Conservation (phyloP, 2,888 invertebrate genomes). For the Unio pictorum region DNA sequence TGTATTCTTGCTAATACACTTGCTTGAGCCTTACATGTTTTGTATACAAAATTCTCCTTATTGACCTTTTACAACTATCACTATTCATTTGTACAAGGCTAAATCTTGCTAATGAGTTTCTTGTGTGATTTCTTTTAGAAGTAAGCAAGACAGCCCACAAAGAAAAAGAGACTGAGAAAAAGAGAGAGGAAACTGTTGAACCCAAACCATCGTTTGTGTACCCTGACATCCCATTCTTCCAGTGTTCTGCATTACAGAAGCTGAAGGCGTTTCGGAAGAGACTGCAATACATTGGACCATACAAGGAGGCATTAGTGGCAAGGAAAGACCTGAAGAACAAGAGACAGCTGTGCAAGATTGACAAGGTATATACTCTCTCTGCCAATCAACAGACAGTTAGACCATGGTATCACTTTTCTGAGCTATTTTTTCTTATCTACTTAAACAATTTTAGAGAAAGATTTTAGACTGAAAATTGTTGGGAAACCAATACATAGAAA, state of each 20-base stretch:
- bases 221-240: conserved; percentile 64
- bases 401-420: too few species aligned
- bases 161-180: conserved; percentile 1
- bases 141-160: conserved; percentile 11
- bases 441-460: too few species aligned
- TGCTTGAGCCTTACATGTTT: not conserved
- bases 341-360: conserved; percentile 72
- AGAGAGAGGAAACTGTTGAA: conserved; percentile 1
- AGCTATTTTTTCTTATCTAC: too few species aligned
- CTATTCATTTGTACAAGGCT: too few species aligned
- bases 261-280: conserved; percentile 71
- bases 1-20: not conserved
- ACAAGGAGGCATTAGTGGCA: conserved; percentile 84
- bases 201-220: conserved; percentile 34
- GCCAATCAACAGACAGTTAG: not conserved
- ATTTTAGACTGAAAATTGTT: too few species aligned
- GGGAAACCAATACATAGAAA: too few species aligned
- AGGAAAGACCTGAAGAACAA: conserved; percentile 83
- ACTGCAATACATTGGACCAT: conserved; percentile 82
- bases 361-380: conserved; percentile 45
- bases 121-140: not conserved
- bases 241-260: conserved; percentile 54
- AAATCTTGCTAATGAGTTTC: too few species aligned
- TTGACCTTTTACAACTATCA: too few species aligned
- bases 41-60: not conserved